Conservation (phyloP, 2,888 invertebrate species). For the Ectemnius lituratus region DNA sequence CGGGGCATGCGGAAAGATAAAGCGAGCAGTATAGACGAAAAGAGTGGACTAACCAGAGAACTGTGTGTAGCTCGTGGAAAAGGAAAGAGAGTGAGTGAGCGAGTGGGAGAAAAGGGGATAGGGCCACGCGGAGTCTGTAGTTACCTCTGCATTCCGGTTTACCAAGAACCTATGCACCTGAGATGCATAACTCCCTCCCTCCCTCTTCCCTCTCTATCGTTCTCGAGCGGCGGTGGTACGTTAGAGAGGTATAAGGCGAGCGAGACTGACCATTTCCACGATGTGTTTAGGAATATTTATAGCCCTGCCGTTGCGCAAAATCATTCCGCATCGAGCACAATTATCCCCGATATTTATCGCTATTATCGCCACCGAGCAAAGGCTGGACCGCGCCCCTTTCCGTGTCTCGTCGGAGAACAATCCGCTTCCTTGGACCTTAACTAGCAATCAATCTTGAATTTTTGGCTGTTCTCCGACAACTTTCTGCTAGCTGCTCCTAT, state of each 20-base stretch:
- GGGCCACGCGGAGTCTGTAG: constrained; percentile 58
- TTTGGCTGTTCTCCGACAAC: neutral
- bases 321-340: constrained; percentile 27
- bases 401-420: constrained; percentile 16
- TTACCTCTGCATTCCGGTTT: constrained; percentile 71
- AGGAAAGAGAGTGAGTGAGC: constrained; percentile 25
- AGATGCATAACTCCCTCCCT: constrained; percentile 64
- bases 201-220: too few species aligned
- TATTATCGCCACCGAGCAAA: neutral
- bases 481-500: neutral
- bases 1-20: neutral
- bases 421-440: neutral
- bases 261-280: constrained; percentile 39
- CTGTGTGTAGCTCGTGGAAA: neutral
- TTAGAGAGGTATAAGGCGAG: constrained; percentile 18
- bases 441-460: neutral
- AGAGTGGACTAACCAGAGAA: constrained; percentile 1
- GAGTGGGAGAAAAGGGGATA: constrained; percentile 24
- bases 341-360: constrained; percentile 36
- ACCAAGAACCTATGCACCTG: constrained; percentile 69
- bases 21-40: neutral
- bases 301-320: constrained; percentile 37
- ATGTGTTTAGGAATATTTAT: constrained; percentile 35
- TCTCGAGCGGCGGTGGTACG: constrained; percentile 20
- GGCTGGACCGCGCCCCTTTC: too few species aligned